phyloP scores from a whole-genome alignment of 2,888 invertebrate species.

The Eulithis testata region DNA sequence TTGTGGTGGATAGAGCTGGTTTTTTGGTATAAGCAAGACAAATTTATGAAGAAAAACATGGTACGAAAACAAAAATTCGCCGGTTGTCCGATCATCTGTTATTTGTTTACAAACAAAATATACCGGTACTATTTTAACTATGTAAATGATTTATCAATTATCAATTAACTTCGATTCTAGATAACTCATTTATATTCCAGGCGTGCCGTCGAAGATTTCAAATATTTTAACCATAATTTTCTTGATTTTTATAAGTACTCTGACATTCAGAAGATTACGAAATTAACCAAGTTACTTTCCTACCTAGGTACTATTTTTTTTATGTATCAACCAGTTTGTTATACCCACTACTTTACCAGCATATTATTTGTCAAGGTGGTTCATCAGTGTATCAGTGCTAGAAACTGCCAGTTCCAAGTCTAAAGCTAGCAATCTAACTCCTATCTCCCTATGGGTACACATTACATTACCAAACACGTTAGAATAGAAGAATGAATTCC shows the following conservation, averaged over 20 bases:
- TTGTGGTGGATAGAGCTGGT: slow-evolving; percentile 39
- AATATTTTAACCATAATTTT: not conserved
- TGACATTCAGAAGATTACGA: not conserved
- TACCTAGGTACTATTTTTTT: too few species aligned
- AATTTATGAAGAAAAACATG: slow-evolving; percentile 47
- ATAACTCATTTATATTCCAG: not conserved
- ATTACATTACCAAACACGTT: too few species aligned
- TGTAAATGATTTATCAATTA: slow-evolving; percentile 9
- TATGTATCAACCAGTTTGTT: too few species aligned
- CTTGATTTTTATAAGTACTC: not conserved
- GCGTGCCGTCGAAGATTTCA: not conserved
- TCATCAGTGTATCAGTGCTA: too few species aligned
- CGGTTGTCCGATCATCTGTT: slow-evolving; percentile 70
- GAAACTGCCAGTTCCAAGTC: too few species aligned
- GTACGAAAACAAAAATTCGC: slow-evolving; percentile 42
- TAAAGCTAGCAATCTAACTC: too few species aligned
- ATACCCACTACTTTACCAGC: too few species aligned
- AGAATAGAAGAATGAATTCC: too few species aligned
- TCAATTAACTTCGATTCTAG: slow-evolving; percentile 2
- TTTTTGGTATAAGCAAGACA: slow-evolving; percentile 45
- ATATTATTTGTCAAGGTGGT: too few species aligned
- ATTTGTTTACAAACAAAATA: slow-evolving; percentile 82
- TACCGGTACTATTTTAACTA: slow-evolving; percentile 60
- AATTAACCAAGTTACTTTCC: not conserved
- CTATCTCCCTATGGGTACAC: too few species aligned